Evolutionary conservation across 2,888 invertebrate genomes (phyloP), one percentile per base, ranked within the genome.

Genomic region (Caenorhabditis doughertyi): DNA sequence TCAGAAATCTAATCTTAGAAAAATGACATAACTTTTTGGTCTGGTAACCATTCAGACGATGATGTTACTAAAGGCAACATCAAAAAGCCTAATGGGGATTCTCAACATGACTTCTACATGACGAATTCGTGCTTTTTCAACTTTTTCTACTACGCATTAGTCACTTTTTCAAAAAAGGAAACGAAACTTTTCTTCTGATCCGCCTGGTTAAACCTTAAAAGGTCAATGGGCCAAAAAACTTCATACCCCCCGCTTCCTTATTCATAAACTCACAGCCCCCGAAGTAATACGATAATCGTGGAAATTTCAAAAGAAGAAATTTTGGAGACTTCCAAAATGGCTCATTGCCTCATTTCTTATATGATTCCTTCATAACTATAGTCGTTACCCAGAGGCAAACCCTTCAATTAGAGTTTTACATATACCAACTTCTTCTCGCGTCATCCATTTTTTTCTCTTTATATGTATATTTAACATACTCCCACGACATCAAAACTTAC

Each of bases 201-300:
- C 55, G 55, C 55, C 29, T 55, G 29, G 27, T 55, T 55, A 16
- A 55, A 29, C 27, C 18, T 32, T 58, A 9, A 58, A 64, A 64
- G 49, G 64, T 64, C 64, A 64, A 64, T 64, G 64, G 49, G 64
- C 47, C 64, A 64, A 62, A 53, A 62, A 62, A 47, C 23, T 62
- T 39, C 44, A 18, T 21, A 23, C 23, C 25, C 39, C 55, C 29
- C 21, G 13, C 13, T 51, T 51, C 51, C 51, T 51, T 25, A 51
- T 55, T 55, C 3, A 16, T 21, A 56, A 56, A 29, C 11, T 55
- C n/a, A 13, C 29, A 16, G 23, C 35, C 23, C 29, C 29, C 56
- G 35, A 21, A 39, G 65, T 51, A 65, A 65, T 29, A 13, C 47
- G 65, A 65, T 51, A 65, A 65, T 49, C 49, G 64, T 65, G 64